Conservation (phyloP, 2,797 vertebrate species). For the Notolabrus celidotus region DNA sequence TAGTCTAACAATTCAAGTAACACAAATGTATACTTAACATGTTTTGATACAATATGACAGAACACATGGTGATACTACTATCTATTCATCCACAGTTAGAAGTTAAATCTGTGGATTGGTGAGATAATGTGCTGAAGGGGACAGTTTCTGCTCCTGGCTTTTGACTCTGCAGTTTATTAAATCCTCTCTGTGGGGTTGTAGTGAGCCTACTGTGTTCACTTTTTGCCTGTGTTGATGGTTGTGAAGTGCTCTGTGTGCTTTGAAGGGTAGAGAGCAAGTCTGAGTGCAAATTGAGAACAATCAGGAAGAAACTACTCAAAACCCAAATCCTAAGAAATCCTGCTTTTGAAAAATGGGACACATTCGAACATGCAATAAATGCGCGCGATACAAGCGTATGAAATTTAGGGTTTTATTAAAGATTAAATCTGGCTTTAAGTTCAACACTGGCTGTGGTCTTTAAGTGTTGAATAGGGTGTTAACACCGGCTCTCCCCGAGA, state of each 20-base stretch:
- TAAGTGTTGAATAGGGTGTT: constrained; percentile 8
- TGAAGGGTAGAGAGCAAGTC: constrained; percentile 41
- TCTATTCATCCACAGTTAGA: neutral
- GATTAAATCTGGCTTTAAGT: constrained; percentile 10
- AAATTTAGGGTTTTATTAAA: neutral
- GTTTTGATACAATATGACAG: neutral
- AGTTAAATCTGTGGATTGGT: constrained; percentile 23
- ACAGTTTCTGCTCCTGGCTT: constrained; percentile 43
- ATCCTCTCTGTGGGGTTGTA: constrained; percentile 48
- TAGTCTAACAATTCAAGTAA: no score
- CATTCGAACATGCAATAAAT: neutral
- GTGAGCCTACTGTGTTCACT: constrained; percentile 20
- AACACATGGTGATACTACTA: neutral
- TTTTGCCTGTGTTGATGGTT: constrained; percentile 35
- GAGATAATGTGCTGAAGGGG: constrained; percentile 30
- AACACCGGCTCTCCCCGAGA: constrained; percentile 33
- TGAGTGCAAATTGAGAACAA: constrained; percentile 39
- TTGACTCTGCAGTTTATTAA: constrained; percentile 56
- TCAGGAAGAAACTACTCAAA: constrained; percentile 49
- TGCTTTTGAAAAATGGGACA: constrained; percentile 21
- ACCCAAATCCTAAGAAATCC: constrained; percentile 33
- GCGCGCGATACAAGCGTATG: neutral
- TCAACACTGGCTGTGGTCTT: constrained; percentile 1
- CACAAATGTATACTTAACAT: neutral
- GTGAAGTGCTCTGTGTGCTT: constrained; percentile 43